Conservation (phyloP, 1,140 invertebrate species). For the Eueides isabella region DNA sequence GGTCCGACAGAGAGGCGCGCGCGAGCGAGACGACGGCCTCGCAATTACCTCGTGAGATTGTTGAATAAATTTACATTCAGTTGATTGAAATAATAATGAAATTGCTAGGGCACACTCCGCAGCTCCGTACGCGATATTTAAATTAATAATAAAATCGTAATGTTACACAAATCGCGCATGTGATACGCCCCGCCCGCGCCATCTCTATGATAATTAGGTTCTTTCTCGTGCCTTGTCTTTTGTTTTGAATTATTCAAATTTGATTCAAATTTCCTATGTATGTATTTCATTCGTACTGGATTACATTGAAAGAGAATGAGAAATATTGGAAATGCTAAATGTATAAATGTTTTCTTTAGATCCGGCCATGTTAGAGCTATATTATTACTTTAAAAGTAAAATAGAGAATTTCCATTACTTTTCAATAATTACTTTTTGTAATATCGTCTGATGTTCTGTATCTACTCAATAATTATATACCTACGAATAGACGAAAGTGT, state of each 20-base stretch:
- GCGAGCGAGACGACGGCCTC: conserved; percentile 59
- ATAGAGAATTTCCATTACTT: too few species aligned
- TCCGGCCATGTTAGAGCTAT: background rate
- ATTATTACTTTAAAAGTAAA: background rate
- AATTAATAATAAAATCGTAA: conserved; percentile 82
- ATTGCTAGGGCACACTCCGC: conserved; percentile 76
- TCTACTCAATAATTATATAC: too few species aligned
- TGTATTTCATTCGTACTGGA: conserved; percentile 28
- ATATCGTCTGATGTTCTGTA: too few species aligned
- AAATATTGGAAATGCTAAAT: background rate
- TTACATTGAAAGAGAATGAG: conserved; percentile 18
- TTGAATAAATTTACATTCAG: conserved; percentile 82
- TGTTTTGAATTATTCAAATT: conserved; percentile 64
- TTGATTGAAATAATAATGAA: conserved; percentile 82
- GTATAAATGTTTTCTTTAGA: background rate
- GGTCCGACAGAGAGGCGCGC: conserved; percentile 44
- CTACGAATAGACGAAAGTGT: too few species aligned
- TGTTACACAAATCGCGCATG: conserved; percentile 75
- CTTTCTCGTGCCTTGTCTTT: conserved; percentile 54
- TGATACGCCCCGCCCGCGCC: conserved; percentile 57
- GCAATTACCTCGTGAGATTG: conserved; percentile 81
- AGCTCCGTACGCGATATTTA: conserved; percentile 76
- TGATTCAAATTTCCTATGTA: conserved; percentile 45
- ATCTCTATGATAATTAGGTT: conserved; percentile 71
- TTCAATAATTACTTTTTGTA: too few species aligned